A percentile compares a stretch with the other conserved stretches of the same genome.
Evolutionary conservation across 2,888 invertebrate genomes (phyloP).

Genomic region (Zootermopsis nevadensis): DNA sequence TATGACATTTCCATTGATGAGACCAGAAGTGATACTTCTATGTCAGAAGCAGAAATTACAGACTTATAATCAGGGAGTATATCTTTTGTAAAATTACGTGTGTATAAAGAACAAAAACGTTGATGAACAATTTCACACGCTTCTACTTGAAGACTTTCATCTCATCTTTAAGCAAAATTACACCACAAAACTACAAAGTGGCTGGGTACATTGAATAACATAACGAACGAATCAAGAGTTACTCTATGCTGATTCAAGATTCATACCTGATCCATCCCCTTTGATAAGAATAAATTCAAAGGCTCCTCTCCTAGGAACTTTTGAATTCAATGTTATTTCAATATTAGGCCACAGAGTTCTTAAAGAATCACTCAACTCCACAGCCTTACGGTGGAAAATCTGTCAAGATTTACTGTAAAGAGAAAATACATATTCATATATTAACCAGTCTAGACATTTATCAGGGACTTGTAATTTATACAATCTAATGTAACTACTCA

Average conservation of each 20-base stretch:
- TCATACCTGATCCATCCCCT: slow-evolving; percentile 51
- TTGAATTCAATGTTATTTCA: slow-evolving; percentile 43
- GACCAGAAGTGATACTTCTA: too few relatives aligned
- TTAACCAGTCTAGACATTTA: not conserved
- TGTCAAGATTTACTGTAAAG: slow-evolving; percentile 51
- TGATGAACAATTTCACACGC: too few relatives aligned
- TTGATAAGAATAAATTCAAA: slow-evolving; percentile 54
- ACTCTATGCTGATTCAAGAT: not conserved
- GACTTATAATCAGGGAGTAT: too few relatives aligned
- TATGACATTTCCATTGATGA: too few relatives aligned
- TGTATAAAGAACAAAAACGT: too few relatives aligned
- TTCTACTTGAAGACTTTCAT: too few relatives aligned
- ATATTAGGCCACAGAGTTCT: slow-evolving; percentile 50
- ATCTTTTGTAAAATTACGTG: too few relatives aligned
- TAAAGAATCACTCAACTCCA: slow-evolving; percentile 49
- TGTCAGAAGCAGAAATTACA: too few relatives aligned
- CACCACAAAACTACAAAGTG: too few relatives aligned
- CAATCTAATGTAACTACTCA: slow-evolving; percentile 11
- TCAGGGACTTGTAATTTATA: not conserved
- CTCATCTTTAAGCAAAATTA: too few relatives aligned
- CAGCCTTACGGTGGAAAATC: slow-evolving; percentile 49
- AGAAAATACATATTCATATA: not conserved
- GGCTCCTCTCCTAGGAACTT: slow-evolving; percentile 54
- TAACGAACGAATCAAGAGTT: too few relatives aligned
- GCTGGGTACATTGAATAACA: too few relatives aligned